A percentile compares a stretch with the other conserved stretches of the same genome.
Conservation (phyloP, 37 sponge, comb jelly and placozoan species). For the Spongilla lacustris region DNA sequence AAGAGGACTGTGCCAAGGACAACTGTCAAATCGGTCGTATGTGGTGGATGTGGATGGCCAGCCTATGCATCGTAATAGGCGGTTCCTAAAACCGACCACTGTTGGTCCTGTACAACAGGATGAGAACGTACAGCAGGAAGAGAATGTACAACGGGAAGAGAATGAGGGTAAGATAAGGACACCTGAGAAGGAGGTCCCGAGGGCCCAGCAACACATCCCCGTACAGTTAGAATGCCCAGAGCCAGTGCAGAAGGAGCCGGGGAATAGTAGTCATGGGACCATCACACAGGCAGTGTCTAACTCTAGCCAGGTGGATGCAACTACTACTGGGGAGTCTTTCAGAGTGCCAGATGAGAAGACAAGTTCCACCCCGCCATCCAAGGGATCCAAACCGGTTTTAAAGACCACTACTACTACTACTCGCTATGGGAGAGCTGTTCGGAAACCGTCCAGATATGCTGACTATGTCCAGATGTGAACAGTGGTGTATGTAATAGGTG, state of each 20-base stretch:
- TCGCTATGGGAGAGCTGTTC: constrained; percentile 1
- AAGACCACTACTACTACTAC: constrained; percentile 1
- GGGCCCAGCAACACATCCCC: background rate
- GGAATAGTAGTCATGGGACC: background rate
- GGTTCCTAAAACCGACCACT: no score
- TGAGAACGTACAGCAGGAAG: no score
- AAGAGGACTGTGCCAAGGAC: no score
- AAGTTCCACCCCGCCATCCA: background rate
- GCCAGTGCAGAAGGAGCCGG: background rate
- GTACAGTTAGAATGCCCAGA: constrained; percentile 1
- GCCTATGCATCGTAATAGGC: no score
- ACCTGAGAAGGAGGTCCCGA: background rate
- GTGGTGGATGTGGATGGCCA: no score
- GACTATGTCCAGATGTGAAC: background rate
- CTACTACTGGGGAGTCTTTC: background rate
- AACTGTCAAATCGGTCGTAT: no score
- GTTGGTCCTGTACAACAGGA: no score
- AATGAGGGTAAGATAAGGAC: no score
- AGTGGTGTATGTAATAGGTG: constrained; percentile 1
- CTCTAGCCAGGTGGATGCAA: constrained; percentile 1
- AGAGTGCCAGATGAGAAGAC: background rate
- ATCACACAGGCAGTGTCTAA: background rate
- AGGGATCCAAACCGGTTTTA: background rate
- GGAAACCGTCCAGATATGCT: background rate
- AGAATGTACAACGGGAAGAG: no score